Evolutionary conservation across 2,888 invertebrate genomes (phyloP).

Genomic region (Cetonia aurata): DNA sequence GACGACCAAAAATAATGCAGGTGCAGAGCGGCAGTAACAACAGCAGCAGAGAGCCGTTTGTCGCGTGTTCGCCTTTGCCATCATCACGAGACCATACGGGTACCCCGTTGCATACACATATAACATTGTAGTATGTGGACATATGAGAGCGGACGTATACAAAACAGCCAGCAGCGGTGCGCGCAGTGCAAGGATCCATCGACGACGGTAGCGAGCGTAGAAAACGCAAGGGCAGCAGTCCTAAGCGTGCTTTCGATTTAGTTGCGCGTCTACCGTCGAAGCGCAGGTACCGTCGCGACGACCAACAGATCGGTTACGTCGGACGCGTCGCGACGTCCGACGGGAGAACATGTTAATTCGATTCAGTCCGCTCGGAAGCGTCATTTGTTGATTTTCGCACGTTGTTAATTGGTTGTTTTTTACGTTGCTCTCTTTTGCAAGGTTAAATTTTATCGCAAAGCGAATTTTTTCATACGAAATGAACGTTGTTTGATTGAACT

Average conservation of each 20-base stretch:
- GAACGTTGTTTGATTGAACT: slow-evolving; percentile 18
- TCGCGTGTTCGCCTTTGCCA: neutral
- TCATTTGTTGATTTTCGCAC: slow-evolving; percentile 17
- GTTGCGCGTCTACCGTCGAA: slow-evolving; percentile 57
- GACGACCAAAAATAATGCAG: slow-evolving; percentile 27
- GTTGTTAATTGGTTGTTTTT: slow-evolving; percentile 19
- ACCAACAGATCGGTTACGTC: slow-evolving; percentile 33
- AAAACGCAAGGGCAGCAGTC: slow-evolving; percentile 33
- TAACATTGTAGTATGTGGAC: slow-evolving; percentile 1
- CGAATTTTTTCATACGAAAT: slow-evolving; percentile 3
- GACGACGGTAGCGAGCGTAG: slow-evolving; percentile 38
- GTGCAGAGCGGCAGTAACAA: neutral
- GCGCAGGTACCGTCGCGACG: slow-evolving; percentile 55
- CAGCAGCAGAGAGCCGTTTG: neutral
- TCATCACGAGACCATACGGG: neutral
- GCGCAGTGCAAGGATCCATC: slow-evolving; percentile 52
- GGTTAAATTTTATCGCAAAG: slow-evolving; percentile 20
- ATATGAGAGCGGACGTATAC: slow-evolving; percentile 24
- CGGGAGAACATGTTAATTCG: slow-evolving; percentile 34
- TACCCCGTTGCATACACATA: neutral
- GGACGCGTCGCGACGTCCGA: slow-evolving; percentile 38
- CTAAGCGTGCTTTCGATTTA: slow-evolving; percentile 50
- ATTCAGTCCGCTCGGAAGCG: neutral
- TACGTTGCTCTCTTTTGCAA: slow-evolving; percentile 1
- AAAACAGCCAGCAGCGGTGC: slow-evolving; percentile 45